Percentiles rank a stretch among this genome's conserved stretches.
phyloP scores from a whole-genome alignment of 2,888 invertebrate species.

The Lochmaea crataegi region DNA sequence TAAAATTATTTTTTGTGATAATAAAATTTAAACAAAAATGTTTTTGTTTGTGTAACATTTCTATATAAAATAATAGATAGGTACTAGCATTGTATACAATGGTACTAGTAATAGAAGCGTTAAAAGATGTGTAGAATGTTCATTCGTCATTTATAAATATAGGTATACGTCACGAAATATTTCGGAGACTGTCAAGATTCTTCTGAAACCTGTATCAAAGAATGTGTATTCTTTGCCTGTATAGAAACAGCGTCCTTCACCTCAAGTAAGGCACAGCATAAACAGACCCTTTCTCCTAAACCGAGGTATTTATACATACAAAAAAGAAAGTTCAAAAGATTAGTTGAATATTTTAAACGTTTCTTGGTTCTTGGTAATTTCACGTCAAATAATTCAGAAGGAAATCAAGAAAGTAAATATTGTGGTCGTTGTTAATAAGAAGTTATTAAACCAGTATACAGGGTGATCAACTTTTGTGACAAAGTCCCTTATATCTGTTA shows the following conservation, averaged over 20 bases:
- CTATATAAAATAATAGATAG: too few relatives aligned
- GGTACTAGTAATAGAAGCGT: too few relatives aligned
- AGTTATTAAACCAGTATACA: neutral
- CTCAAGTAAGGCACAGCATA: neutral
- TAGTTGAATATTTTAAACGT: constrained; percentile 1
- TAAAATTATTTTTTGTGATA: too few relatives aligned
- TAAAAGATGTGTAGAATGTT: too few relatives aligned
- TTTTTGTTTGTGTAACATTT: too few relatives aligned
- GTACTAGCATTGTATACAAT: too few relatives aligned
- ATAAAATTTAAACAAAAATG: too few relatives aligned
- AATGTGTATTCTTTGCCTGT: too few relatives aligned
- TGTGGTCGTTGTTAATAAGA: neutral
- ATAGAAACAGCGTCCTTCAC: constrained; percentile 7
- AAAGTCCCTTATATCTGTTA: too few relatives aligned
- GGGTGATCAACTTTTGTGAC: too few relatives aligned
- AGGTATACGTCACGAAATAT: neutral
- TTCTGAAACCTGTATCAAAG: constrained; percentile 5
- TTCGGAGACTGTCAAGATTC: neutral
- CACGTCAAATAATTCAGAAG: constrained; percentile 2
- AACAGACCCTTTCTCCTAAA: neutral
- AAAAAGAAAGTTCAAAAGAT: constrained; percentile 10
- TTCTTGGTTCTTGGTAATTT: neutral
- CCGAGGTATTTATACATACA: constrained; percentile 2
- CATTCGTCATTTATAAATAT: too few relatives aligned
- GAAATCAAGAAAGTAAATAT: neutral